Conservation (phyloP, 2,113 vertebrate genomes). For the Myanophis thanlyinensis region DNA sequence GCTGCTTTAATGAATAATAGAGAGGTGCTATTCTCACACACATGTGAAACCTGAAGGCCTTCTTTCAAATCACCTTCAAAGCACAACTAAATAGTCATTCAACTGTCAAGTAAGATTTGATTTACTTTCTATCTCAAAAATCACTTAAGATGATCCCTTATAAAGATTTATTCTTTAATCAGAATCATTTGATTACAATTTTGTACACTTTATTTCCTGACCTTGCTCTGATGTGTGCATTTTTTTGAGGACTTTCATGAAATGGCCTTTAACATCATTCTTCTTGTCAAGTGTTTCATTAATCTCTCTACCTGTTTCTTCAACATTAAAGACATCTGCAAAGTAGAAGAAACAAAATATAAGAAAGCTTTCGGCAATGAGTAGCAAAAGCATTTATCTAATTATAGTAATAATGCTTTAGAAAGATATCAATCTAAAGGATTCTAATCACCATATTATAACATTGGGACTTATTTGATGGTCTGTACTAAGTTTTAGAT, state of each 20-base stretch:
- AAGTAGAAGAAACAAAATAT: slow-evolving; percentile 39
- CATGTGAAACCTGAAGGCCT: background rate
- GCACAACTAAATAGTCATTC: background rate
- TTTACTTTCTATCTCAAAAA: background rate
- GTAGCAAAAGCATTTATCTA: background rate
- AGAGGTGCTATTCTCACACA: background rate
- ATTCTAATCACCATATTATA: background rate
- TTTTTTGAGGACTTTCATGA: slow-evolving; percentile 69
- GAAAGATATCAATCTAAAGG: background rate
- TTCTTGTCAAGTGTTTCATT: slow-evolving; percentile 78
- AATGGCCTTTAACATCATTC: slow-evolving; percentile 64
- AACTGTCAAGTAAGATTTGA: background rate
- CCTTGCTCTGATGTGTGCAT: slow-evolving; percentile 79
- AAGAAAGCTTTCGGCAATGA: background rate
- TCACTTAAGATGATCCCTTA: background rate
- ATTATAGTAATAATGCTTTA: background rate
- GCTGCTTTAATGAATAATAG: background rate
- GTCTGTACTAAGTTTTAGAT: background rate
- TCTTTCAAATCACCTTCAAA: background rate
- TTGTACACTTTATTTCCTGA: slow-evolving; percentile 50
- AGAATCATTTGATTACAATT: background rate
- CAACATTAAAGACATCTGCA: slow-evolving; percentile 70
- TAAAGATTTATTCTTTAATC: slow-evolving; percentile 1
- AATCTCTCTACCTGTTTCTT: slow-evolving; percentile 75
- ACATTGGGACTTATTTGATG: background rate